These are phyloP conservation scores for Andrena haemorrhoa DNA, from an alignment of 2,888 invertebrate genomes.

Conservation along the genomic window DNA sequence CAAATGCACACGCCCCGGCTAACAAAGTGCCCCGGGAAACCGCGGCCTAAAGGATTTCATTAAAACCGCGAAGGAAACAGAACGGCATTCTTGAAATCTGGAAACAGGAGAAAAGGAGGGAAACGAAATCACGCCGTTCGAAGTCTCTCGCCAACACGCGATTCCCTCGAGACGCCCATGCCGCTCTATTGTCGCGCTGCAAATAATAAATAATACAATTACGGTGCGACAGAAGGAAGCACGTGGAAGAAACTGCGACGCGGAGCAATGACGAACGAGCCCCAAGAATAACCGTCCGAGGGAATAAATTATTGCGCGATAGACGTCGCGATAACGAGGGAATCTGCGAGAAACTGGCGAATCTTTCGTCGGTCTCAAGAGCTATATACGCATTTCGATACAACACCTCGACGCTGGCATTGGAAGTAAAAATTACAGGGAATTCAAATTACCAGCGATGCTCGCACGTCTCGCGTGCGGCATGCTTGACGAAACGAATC, in stretches of 20 bases:
- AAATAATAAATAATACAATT: not conserved
- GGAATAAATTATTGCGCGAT: not conserved
- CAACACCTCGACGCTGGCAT: not conserved
- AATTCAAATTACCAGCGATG: constrained; percentile 6
- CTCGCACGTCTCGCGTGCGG: not conserved
- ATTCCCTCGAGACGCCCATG: not conserved
- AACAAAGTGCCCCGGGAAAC: not conserved
- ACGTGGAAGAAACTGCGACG: not conserved
- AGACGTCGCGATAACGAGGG: not conserved
- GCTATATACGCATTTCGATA: too few species aligned
- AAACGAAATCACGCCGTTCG: not conserved
- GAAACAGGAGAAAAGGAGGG: too few species aligned
- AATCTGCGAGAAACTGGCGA: not conserved
- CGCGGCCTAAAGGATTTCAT: constrained; percentile 10
- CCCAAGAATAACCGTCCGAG: not conserved
- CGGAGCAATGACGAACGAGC: not conserved
- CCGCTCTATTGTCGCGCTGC: not conserved
- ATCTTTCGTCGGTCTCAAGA: not conserved
- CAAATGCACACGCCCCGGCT: not conserved
- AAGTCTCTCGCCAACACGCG: not conserved
- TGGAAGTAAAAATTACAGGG: not conserved
- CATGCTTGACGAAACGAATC: not conserved
- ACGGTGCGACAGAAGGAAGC: not conserved
- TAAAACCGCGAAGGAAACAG: not conserved
- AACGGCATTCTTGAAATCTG: not conserved